Conservation (phyloP, 2,797 vertebrate genomes). For the Miichthys miiuy region DNA sequence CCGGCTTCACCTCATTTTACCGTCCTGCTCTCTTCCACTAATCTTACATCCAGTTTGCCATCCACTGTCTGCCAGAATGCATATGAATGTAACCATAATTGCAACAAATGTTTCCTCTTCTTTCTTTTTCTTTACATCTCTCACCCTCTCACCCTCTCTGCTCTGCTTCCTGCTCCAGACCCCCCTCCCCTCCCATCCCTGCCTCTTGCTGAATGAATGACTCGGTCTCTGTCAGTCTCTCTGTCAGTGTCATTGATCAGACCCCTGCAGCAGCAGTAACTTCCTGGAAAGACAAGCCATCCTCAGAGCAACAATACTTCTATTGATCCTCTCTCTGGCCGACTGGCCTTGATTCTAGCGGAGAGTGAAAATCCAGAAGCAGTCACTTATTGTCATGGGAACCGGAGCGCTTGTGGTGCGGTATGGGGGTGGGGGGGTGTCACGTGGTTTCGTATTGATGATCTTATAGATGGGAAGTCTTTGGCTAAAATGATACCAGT, state of each 20-base stretch:
- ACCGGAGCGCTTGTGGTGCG: constrained; percentile 32
- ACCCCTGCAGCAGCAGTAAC: constrained; percentile 67
- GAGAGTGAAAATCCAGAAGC: constrained; percentile 69
- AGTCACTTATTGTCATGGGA: constrained; percentile 72
- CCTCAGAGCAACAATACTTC: constrained; percentile 75
- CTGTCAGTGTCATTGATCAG: constrained; percentile 80
- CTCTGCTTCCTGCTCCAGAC: constrained; percentile 33
- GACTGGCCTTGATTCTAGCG: constrained; percentile 60
- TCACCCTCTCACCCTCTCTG: constrained; percentile 13
- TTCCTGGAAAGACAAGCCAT: constrained; percentile 80
- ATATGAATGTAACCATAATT: too few relatives aligned
- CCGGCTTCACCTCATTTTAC: too few relatives aligned
- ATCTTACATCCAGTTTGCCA: too few relatives aligned
- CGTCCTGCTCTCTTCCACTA: too few relatives aligned
- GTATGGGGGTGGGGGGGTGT: background rate
- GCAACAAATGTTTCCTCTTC: background rate
- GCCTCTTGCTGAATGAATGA: constrained; percentile 65
- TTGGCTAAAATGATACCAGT: constrained; percentile 6
- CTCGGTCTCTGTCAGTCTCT: constrained; percentile 67
- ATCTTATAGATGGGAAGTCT: constrained; percentile 36
- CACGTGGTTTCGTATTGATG: constrained; percentile 26
- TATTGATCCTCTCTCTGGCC: constrained; percentile 77
- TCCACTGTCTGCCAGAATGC: too few relatives aligned
- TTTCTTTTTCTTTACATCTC: constrained; percentile 1
- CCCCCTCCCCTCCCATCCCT: background rate